These are phyloP conservation scores for Ditylenchus dipsaci DNA, from an alignment of 1,140 invertebrate species.

Conservation along the genomic window DNA sequence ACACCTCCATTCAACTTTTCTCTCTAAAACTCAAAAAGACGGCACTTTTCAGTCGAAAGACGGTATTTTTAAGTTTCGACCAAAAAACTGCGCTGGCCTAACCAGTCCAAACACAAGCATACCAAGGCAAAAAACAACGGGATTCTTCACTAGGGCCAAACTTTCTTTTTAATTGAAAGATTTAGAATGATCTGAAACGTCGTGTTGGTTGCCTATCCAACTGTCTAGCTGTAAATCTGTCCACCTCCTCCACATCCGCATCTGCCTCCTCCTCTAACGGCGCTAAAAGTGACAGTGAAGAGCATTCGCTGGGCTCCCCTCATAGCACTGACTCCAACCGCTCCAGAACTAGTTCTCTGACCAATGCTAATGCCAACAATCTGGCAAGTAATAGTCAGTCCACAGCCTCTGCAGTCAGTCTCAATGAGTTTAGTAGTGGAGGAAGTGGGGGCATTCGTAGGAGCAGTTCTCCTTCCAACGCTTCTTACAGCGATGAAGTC, in stretches of 20 bases:
- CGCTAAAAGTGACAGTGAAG: slow-evolving; percentile 9
- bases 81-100: too few relatives aligned
- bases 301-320: slow-evolving; percentile 1
- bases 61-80: too few relatives aligned
- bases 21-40: too few relatives aligned
- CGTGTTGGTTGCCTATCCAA: too few relatives aligned
- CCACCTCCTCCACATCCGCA: neutral
- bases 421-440: neutral
- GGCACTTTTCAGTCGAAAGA: too few relatives aligned
- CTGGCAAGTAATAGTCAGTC: neutral
- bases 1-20: too few relatives aligned
- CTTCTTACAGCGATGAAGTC: neutral
- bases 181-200: too few relatives aligned
- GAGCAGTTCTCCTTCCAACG: neutral
- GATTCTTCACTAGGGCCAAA: too few relatives aligned
- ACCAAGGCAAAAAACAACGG: too few relatives aligned
- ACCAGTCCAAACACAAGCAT: too few relatives aligned
- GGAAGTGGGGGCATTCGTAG: neutral
- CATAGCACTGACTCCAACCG: slow-evolving; percentile 1
- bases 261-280: neutral
- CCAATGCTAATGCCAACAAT: neutral
- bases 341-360: neutral
- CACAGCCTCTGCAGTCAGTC: neutral
- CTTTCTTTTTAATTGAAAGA: too few relatives aligned
- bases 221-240: neutral